These are phyloP conservation scores for Monoplex corrugatus DNA, from an alignment of 2,888 invertebrate species.

Conservation along the genomic window DNA sequence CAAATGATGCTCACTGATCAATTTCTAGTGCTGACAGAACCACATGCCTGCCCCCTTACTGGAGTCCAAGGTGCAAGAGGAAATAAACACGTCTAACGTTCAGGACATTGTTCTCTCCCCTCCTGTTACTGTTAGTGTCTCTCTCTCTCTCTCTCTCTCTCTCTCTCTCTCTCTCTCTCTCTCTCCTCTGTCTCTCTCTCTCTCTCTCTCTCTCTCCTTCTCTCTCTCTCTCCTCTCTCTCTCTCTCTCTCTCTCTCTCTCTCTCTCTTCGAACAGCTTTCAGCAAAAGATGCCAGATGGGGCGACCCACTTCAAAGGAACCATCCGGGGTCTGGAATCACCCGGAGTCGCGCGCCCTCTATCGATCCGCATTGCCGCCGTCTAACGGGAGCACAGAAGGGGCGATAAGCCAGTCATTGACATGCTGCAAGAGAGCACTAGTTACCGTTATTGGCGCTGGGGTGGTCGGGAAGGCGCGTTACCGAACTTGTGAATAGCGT, in stretches of 20 bases:
- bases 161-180: too few relatives aligned
- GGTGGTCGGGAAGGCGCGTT: too few relatives aligned
- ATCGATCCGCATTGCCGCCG: slow-evolving; percentile 11
- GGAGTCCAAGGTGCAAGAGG: too few relatives aligned
- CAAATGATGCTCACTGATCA: too few relatives aligned
- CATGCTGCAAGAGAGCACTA: slow-evolving; percentile 34
- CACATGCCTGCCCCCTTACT: too few relatives aligned
- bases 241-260: not conserved
- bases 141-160: not conserved
- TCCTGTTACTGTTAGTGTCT: not conserved
- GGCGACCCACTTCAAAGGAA: slow-evolving; percentile 11
- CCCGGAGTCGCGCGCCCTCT: slow-evolving; percentile 15
- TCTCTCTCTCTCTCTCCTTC: not conserved
- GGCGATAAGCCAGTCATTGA: slow-evolving; percentile 45
- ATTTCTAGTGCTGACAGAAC: too few relatives aligned
- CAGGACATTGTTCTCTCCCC: too few relatives aligned
- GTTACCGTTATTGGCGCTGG: slow-evolving; percentile 33
- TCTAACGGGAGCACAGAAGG: slow-evolving; percentile 37
- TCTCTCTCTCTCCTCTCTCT: slow-evolving; percentile 1
- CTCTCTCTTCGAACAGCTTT: not conserved
- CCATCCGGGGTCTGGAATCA: not conserved
- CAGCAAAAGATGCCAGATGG: slow-evolving; percentile 3
- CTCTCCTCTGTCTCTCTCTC: not conserved
- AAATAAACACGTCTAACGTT: too few relatives aligned
- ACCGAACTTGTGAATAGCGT: too few relatives aligned